A percentile compares a stretch with the other conserved stretches of the same genome.
These are phyloP conservation scores for Pelvicachromis taeniatus DNA, from an alignment of 2,113 vertebrate genomes.

Conservation along the genomic window DNA sequence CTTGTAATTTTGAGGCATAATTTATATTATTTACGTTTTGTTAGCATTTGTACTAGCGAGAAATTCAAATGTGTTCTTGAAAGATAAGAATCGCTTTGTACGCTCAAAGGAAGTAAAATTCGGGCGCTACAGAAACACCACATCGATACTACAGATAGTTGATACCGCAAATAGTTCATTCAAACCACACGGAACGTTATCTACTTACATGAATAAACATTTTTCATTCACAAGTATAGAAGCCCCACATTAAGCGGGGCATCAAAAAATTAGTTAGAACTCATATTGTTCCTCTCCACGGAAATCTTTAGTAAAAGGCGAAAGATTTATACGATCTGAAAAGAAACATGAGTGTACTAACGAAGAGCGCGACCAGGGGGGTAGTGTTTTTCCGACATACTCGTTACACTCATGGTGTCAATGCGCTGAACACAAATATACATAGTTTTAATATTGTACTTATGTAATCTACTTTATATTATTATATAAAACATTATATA, in stretches of 20 bases:
- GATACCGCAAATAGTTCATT: rapidly evolving
- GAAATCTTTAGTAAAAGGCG: conserved; percentile 76
- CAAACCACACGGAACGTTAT: too few relatives aligned
- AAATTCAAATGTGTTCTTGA: neutral
- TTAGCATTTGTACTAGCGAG: neutral
- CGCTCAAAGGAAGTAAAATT: neutral
- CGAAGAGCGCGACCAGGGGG: rapidly evolving
- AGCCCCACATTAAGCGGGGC: conserved; percentile 29
- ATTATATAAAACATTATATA: neutral
- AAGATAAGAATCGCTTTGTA: neutral
- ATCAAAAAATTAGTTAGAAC: conserved; percentile 60
- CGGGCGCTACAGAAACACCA: rapidly evolving
- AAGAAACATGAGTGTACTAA: conserved; percentile 59
- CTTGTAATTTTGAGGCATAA: neutral
- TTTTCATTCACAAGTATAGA: rapidly evolving
- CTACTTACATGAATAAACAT: too few relatives aligned
- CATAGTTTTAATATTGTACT: rapidly evolving
- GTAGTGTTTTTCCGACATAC: rapidly evolving
- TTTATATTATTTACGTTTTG: neutral
- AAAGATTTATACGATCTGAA: conserved; percentile 74
- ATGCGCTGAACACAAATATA: rapidly evolving
- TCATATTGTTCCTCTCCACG: conserved; percentile 68
- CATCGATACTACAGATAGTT: rapidly evolving
- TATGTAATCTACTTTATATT: neutral
- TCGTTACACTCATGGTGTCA: neutral